Evolutionary conservation across 2,888 invertebrate genomes (phyloP).

Genomic region (Smittia aterrima): DNA sequence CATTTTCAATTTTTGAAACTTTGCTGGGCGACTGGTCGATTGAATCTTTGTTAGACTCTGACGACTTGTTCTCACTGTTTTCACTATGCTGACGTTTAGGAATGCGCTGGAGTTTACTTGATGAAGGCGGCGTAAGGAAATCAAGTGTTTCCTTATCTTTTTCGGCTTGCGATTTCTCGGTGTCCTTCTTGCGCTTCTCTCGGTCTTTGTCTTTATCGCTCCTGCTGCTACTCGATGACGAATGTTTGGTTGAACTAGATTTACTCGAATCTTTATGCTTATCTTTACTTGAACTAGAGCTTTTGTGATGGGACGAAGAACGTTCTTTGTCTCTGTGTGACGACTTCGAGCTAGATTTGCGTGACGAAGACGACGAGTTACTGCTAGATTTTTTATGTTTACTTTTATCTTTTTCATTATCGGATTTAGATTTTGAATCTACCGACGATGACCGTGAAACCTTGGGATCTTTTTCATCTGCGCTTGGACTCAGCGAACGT

Average conservation of each 20-base stretch:
- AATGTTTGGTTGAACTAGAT: slow-evolving; percentile 9
- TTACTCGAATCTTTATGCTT: slow-evolving; percentile 4
- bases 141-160: slow-evolving; percentile 68
- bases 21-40: slow-evolving; percentile 47
- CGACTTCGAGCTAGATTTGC: slow-evolving; percentile 38
- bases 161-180: slow-evolving; percentile 57
- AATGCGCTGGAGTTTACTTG: slow-evolving; percentile 75
- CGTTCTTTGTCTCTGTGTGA: slow-evolving; percentile 25
- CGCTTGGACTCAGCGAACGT: slow-evolving; percentile 52
- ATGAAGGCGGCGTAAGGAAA: slow-evolving; percentile 64
- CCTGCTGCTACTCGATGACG: slow-evolving; percentile 50
- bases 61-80: slow-evolving; percentile 47
- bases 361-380: slow-evolving; percentile 38
- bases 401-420: slow-evolving; percentile 43
- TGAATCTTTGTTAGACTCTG: slow-evolving; percentile 47
- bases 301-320: slow-evolving; percentile 28
- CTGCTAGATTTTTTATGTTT: slow-evolving; percentile 37
- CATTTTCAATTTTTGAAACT: slow-evolving; percentile 50
- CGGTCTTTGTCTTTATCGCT: slow-evolving; percentile 49
- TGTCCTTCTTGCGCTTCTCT: slow-evolving; percentile 48
- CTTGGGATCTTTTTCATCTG: slow-evolving; percentile 46
- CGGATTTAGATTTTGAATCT: slow-evolving; percentile 39
- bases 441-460: slow-evolving; percentile 35
- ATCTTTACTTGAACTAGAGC: slow-evolving; percentile 10
- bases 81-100: slow-evolving; percentile 60